Percentiles rank a stretch among this genome's conserved stretches.
phyloP scores from a whole-genome alignment of 2,113 vertebrate genomes.

The Paradisaea rubra region DNA sequence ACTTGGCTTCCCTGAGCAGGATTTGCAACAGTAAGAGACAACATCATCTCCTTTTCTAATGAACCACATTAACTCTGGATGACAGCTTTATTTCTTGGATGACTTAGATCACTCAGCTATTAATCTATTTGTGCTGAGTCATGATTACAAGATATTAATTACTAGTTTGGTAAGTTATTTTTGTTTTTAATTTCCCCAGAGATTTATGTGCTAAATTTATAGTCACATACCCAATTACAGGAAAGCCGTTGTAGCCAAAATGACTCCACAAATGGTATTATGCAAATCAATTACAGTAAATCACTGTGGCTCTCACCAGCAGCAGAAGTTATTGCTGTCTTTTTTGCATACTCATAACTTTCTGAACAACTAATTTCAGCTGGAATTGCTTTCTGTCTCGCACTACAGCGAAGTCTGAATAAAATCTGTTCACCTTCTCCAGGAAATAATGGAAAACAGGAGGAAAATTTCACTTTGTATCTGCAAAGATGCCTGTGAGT shows the following conservation, averaged over 20 bases:
- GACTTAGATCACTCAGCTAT: not conserved
- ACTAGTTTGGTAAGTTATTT: conserved; percentile 25
- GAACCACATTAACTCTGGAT: not conserved
- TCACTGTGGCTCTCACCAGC: not conserved
- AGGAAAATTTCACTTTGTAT: not conserved
- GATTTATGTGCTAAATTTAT: conserved; percentile 8
- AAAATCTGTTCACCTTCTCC: not conserved
- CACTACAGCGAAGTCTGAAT: not conserved
- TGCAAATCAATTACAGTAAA: conserved; percentile 25
- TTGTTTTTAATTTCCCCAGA: conserved; percentile 44
- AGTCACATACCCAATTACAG: not conserved
- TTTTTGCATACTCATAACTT: conserved; percentile 27
- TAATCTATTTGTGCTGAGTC: conserved; percentile 29
- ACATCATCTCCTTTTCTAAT: not conserved
- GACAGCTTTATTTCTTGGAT: not conserved
- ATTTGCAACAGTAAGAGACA: not conserved
- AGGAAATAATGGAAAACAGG: not conserved
- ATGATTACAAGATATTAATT: conserved; percentile 43
- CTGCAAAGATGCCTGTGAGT: not conserved
- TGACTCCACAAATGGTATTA: conserved; percentile 18
- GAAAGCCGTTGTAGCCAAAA: not conserved
- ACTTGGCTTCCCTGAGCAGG: not conserved
- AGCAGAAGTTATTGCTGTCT: not conserved
- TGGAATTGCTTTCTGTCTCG: not conserved
- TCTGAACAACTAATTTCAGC: not conserved